A percentile compares a stretch with the other conserved stretches of the same genome.
These are phyloP conservation scores for Triplophysa tibetana DNA, from an alignment of 2,113 vertebrate species.

Conservation along the genomic window DNA sequence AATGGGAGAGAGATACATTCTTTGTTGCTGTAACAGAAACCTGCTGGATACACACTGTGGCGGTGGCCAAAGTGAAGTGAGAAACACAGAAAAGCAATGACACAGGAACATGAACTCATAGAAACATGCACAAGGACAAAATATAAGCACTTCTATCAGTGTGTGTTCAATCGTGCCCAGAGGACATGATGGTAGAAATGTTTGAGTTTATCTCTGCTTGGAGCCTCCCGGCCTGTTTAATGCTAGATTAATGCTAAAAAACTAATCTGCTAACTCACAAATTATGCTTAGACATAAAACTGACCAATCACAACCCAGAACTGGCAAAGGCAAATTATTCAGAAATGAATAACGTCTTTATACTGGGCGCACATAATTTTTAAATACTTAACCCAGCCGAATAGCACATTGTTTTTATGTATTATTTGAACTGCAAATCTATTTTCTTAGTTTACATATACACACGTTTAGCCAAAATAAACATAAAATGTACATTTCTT, in stretches of 20 bases:
- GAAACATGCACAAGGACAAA: conserved; percentile 32
- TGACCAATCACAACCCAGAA: conserved; percentile 55
- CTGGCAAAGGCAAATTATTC: conserved; percentile 49
- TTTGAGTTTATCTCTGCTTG: conserved; percentile 41
- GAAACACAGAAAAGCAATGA: conserved; percentile 8
- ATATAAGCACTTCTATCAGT: conserved; percentile 13
- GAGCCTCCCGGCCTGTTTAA: conserved; percentile 39
- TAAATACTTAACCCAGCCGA: not conserved
- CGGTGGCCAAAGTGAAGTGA: conserved; percentile 34
- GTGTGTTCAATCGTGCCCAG: conserved; percentile 36
- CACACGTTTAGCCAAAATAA: too few relatives aligned
- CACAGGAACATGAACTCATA: conserved; percentile 27
- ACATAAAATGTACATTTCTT: too few relatives aligned
- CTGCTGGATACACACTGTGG: conserved; percentile 3
- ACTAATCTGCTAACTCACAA: conserved; percentile 45
- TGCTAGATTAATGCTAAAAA: conserved; percentile 19
- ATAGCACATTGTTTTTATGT: not conserved
- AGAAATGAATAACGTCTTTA: conserved; percentile 55
- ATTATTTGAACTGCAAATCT: too few relatives aligned
- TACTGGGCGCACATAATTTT: not conserved
- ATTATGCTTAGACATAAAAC: conserved; percentile 11
- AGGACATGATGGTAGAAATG: conserved; percentile 44
- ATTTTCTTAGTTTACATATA: too few relatives aligned
- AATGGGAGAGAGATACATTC: conserved; percentile 37
- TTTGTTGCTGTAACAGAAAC: conserved; percentile 39